phyloP scores from a whole-genome alignment of 2,113 vertebrate species.

The human (Homo sapiens) region DNA sequence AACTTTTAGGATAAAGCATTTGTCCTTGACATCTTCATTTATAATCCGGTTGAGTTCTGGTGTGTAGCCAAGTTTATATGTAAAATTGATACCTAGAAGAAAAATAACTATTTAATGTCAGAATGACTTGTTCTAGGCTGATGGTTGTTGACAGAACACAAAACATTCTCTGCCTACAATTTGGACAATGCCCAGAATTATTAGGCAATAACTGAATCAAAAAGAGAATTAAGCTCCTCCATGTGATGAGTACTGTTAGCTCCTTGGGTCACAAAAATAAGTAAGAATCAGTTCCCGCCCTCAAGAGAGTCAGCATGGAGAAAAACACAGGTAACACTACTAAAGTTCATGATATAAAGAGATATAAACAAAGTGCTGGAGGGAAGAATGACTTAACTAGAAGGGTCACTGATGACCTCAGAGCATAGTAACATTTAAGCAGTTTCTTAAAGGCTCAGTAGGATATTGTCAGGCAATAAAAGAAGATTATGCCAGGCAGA shows the following conservation, averaged over 20 bases:
- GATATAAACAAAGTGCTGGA: neutral
- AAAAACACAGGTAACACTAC: neutral
- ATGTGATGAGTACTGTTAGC: neutral
- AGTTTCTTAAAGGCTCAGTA: neutral
- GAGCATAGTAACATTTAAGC: neutral
- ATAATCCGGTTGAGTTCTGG: neutral
- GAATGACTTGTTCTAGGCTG: neutral
- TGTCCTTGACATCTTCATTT: neutral
- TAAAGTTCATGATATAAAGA: neutral
- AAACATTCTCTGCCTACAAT: neutral
- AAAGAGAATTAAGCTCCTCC: neutral
- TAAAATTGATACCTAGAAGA: slow-evolving; percentile 19
- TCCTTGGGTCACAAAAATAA: neutral
- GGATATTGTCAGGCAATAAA: neutral
- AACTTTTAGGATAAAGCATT: neutral
- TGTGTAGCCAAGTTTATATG: neutral
- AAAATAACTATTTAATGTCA: neutral
- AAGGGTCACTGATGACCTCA: neutral
- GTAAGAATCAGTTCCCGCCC: neutral
- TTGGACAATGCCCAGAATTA: neutral
- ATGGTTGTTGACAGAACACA: neutral
- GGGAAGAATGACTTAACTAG: neutral
- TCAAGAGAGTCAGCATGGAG: neutral
- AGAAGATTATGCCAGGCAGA: neutral
- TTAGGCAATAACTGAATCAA: neutral